These are phyloP conservation scores for Squalus acanthias DNA, from an alignment of 2,797 vertebrate genomes.

Conservation along the genomic window DNA sequence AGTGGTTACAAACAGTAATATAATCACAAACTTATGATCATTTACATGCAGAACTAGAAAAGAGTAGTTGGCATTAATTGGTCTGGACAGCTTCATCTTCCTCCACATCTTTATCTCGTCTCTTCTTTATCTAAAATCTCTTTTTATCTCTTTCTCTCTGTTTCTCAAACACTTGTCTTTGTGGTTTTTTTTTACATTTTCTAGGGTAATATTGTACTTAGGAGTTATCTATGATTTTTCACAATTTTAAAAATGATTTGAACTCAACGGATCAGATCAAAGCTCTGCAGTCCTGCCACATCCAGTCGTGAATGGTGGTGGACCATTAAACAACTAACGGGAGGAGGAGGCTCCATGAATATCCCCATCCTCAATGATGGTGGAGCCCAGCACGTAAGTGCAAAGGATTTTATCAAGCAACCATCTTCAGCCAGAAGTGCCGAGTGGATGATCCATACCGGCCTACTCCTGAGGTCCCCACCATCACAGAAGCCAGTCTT, in stretches of 20 bases:
- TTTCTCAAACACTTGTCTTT: neutral
- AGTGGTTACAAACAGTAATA: constrained; percentile 10
- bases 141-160: neutral
- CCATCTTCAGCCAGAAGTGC: too few species aligned
- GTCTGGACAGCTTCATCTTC: neutral
- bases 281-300: too few species aligned
- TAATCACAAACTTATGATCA: constrained; percentile 7
- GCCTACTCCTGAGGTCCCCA: too few species aligned
- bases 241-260: neutral
- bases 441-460: too few species aligned
- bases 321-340: too few species aligned
- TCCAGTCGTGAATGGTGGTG: too few species aligned
- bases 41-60: neutral
- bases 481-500: too few species aligned
- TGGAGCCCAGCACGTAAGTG: too few species aligned
- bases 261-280: too few species aligned
- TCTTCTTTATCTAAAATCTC: neutral
- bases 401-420: too few species aligned
- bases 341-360: too few species aligned
- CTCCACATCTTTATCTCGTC: neutral
- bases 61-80: neutral
- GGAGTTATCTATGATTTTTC: neutral
- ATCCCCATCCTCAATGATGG: too few species aligned
- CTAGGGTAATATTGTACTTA: neutral
- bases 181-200: neutral